Conservation (phyloP, 2,797 vertebrate genomes). For the Aplochiton taeniatus region DNA sequence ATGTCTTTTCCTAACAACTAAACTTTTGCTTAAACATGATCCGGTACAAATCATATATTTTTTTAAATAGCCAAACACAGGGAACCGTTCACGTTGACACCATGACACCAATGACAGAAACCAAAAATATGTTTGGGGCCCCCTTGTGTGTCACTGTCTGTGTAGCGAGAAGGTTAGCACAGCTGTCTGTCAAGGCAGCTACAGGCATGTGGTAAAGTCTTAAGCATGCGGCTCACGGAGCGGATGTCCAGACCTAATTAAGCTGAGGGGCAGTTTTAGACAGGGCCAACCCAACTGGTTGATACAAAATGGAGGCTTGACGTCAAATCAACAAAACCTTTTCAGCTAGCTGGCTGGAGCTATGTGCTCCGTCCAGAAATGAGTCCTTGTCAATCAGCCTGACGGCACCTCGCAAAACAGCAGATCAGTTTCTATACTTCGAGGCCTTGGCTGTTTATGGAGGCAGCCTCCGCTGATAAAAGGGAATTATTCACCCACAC, state of each 20-base stretch:
- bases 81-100: conserved; percentile 25
- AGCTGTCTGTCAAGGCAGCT: conserved; percentile 42
- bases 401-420: conserved; percentile 50
- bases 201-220: conserved; percentile 56
- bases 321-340: conserved; percentile 71
- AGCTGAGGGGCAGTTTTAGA: conserved; percentile 65
- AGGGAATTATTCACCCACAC: not conserved
- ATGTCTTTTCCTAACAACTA: conserved; percentile 56
- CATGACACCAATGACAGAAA: conserved; percentile 19
- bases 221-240: conserved; percentile 66
- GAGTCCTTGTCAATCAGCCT: conserved; percentile 61
- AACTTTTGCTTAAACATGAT: conserved; percentile 57
- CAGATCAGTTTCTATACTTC: conserved; percentile 38
- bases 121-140: not conserved
- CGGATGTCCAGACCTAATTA: conserved; percentile 76
- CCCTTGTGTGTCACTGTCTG: conserved; percentile 11
- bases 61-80: conserved; percentile 36
- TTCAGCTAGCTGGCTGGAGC: conserved; percentile 48
- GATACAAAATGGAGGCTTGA: conserved; percentile 71
- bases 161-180: conserved; percentile 22
- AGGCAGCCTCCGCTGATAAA: no score
- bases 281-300: conserved; percentile 61
- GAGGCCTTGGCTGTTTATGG: conserved; percentile 24
- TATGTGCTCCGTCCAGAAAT: conserved; percentile 13
- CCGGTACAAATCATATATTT: no score